Evolutionary conservation across 2,797 vertebrate species (phyloP).

Genomic region (Pogonophryne albipinna): DNA sequence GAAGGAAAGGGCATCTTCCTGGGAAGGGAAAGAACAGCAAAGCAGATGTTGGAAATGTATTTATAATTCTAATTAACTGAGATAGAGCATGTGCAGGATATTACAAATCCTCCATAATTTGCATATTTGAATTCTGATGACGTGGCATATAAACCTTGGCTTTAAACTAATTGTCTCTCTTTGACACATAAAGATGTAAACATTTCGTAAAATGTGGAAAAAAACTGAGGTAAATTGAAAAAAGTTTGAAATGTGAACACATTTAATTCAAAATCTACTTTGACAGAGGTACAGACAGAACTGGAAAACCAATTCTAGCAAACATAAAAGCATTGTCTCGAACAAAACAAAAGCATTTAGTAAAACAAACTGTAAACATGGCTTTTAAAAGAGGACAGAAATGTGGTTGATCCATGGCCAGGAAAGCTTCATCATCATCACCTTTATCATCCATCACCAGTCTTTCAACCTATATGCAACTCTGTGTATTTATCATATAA

Average conservation of each 20-base stretch:
- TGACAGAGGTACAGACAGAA: slow-evolving; percentile 5
- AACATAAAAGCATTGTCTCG: not conserved
- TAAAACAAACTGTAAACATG: not conserved
- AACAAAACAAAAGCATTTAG: not conserved
- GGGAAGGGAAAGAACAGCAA: slow-evolving; percentile 44
- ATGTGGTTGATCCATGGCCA: not conserved
- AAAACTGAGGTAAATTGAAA: not conserved
- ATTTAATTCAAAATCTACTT: not conserved
- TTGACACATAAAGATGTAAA: too few species aligned
- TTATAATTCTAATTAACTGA: not conserved
- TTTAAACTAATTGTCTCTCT: too few species aligned
- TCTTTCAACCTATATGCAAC: not conserved
- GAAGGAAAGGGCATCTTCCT: slow-evolving; percentile 93
- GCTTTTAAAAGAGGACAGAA: not conserved
- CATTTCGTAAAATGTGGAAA: not conserved
- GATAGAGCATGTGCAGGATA: not conserved
- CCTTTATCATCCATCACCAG: too few species aligned
- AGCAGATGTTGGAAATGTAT: not conserved
- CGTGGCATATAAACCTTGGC: not conserved
- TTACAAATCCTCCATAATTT: not conserved
- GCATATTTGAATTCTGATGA: not conserved
- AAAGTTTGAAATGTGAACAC: slow-evolving; percentile 11
- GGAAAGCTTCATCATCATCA: not conserved
- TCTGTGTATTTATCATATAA: not conserved
- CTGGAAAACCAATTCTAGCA: not conserved